Percentiles rank a stretch among this genome's conserved stretches.
Conservation (phyloP, 2,113 vertebrate species). For the Oncorhynchus tshawytscha region DNA sequence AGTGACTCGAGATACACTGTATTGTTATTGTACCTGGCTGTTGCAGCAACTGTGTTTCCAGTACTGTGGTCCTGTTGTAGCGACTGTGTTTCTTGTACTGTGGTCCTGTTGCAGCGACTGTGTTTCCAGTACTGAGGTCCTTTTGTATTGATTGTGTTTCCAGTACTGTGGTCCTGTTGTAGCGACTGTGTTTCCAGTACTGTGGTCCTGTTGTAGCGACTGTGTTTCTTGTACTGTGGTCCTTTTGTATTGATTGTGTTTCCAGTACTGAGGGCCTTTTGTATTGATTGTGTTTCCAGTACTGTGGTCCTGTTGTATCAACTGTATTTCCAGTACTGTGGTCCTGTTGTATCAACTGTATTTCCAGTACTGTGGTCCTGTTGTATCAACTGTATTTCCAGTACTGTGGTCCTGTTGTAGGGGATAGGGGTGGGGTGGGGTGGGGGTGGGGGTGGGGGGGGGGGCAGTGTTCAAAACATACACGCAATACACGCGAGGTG, state of each 20-base stretch:
- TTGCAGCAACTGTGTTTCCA: not conserved
- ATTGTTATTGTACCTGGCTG: conserved; percentile 1
- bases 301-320: not conserved
- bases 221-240: not conserved
- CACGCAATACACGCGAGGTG: too few species aligned
- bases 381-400: too few species aligned
- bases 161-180: not conserved
- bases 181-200: not conserved
- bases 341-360: not conserved
- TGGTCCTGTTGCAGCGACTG: not conserved
- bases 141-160: too few species aligned
- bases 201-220: not conserved
- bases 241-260: too few species aligned
- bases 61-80: too few species aligned
- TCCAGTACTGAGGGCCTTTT: not conserved
- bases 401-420: not conserved
- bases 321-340: not conserved
- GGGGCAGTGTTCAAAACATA: too few species aligned
- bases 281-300: too few species aligned
- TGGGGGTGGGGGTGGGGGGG: too few species aligned
- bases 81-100: rapidly evolving
- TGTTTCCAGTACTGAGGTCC: not conserved
- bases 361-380: not conserved
- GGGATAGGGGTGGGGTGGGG: too few species aligned
- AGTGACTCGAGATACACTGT: not conserved